Base-by-base conservation (phyloP, 1,140 invertebrate genomes). In the Dendrolimus kikuchii region DNA sequence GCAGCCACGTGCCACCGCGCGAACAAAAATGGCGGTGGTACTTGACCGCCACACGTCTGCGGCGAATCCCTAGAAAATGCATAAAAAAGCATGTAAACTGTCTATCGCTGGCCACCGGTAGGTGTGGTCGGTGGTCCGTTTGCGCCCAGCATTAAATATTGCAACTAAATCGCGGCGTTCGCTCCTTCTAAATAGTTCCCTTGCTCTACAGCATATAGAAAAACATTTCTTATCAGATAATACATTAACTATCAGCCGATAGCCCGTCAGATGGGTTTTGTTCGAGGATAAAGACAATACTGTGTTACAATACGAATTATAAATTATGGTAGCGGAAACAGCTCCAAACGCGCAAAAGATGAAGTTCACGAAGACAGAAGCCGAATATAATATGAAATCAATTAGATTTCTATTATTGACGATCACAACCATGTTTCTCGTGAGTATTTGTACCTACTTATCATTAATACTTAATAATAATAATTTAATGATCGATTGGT, bases 351-450 rank as follows among this genome's bases (percentile, higher is more conserved):
- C 52, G 6, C 57, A 66, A 47, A 71, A 68, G 46, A 77, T 82
- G 64, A 75, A 76, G 47, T 74, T 83, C 44, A 71, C 55, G 7
- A 86, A 84, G 47, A 78, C 80, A 0, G 81, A 86, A 57, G 64
- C 71, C 44, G 81, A 86, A 42, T 84, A 84, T 63, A 84, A 81
- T 45, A 81, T 86, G 83, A 86, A 81, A 62, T 84, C 80, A 52
- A 76, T 86, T 56, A 70, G 80, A 55, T 86, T 84, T 77, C 69
- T 86, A 3, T 57, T 86, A 61, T 59, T 86, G 51, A 81, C 75
- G 0, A 86, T 84, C 46, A 86, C 83, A 1, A 62, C 75, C 2
- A 84, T 86, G 81, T 86, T 86, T 66, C 76, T 84, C 48, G 83
- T 86, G 64, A 84, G 83, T 86, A 70, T 9, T 55, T 51, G 56